A percentile compares a stretch with the other conserved stretches of the same genome.
These are phyloP conservation scores for Oncorhynchus clarkii DNA, from an alignment of 2,113 vertebrate species.

Conservation along the genomic window DNA sequence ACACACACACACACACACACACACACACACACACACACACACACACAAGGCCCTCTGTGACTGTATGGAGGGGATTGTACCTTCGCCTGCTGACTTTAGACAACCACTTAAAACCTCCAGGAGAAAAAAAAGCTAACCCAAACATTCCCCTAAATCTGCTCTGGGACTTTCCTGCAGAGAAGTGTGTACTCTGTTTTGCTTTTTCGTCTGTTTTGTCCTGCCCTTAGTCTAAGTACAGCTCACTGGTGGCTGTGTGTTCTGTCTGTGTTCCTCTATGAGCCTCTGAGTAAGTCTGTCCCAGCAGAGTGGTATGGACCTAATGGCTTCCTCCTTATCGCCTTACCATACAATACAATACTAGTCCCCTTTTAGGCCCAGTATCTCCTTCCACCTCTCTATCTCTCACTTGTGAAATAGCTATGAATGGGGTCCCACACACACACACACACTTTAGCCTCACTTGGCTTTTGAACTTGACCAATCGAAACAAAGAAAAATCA, in stretches of 20 bases:
- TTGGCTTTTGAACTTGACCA: constrained; percentile 32
- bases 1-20: neutral
- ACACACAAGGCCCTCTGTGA: constrained; percentile 4
- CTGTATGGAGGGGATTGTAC: constrained; percentile 35
- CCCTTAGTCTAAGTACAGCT: constrained; percentile 8
- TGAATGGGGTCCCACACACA: neutral
- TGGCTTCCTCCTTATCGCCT: constrained; percentile 49
- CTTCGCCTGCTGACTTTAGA: constrained; percentile 32
- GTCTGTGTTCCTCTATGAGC: constrained; percentile 32
- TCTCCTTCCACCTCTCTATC: neutral
- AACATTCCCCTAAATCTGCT: constrained; percentile 31
- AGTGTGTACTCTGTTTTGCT: constrained; percentile 17
- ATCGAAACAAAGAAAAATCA: constrained; percentile 38
- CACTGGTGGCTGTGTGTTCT: constrained; percentile 10
- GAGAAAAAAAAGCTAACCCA: constrained; percentile 32
- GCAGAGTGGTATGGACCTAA: constrained; percentile 15
- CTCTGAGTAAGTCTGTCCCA: constrained; percentile 27
- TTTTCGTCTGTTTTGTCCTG: constrained; percentile 26
- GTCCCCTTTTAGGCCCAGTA: constrained; percentile 24
- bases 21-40: constrained; percentile 7
- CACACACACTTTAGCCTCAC: neutral
- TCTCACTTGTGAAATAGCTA: neutral
- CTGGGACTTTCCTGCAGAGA: constrained; percentile 51
- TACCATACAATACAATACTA: constrained; percentile 23
- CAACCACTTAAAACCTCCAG: constrained; percentile 42